Conservation (phyloP, 2,888 invertebrate genomes). For the Polyommatus iphigenia region DNA sequence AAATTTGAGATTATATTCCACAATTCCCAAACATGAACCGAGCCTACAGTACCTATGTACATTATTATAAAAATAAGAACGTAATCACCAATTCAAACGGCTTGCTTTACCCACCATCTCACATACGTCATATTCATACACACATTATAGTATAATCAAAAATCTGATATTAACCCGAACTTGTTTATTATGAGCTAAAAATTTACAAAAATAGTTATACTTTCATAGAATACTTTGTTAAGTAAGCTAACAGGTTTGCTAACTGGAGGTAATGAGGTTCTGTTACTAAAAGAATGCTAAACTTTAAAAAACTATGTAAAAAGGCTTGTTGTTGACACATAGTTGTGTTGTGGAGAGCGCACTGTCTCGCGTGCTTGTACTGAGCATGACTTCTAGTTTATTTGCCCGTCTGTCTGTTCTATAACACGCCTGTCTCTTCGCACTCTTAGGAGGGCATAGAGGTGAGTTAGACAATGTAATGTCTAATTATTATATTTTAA, state of each 20-base stretch:
- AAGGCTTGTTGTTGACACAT: constrained; percentile 25
- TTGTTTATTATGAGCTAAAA: neutral
- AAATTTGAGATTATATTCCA: neutral
- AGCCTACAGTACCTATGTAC: neutral
- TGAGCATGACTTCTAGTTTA: constrained; percentile 59
- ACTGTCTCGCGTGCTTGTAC: constrained; percentile 29
- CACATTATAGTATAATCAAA: neutral
- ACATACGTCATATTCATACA: neutral
- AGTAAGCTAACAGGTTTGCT: neutral
- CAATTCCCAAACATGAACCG: neutral
- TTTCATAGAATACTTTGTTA: neutral
- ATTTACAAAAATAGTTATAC: neutral
- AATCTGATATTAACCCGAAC: neutral
- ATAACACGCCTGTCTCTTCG: constrained; percentile 70
- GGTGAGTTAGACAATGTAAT: constrained; percentile 55
- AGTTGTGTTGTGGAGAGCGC: constrained; percentile 27
- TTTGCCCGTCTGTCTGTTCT: constrained; percentile 68
- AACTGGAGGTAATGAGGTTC: neutral
- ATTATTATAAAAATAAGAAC: neutral
- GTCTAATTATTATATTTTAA: neutral
- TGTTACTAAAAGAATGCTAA: neutral
- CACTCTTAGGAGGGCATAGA: constrained; percentile 77
- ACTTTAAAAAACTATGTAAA: constrained; percentile 14
- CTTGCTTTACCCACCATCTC: neutral
- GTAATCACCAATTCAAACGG: neutral